Base-by-base conservation (phyloP, 2,888 invertebrate genomes). In the Parasteatoda lunata region DNA sequence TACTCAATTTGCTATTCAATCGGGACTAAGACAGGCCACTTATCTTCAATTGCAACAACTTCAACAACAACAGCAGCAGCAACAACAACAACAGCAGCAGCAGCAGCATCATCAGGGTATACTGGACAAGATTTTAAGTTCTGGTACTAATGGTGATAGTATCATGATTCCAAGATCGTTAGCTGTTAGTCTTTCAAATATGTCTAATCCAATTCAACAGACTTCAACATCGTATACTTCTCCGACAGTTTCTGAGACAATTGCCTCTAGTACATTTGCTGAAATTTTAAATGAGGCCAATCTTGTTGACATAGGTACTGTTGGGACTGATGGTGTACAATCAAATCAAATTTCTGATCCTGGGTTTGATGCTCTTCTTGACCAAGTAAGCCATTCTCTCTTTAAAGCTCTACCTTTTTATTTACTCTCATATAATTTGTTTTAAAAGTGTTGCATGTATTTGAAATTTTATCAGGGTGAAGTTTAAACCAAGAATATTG, bases 1-100 rank as follows among this genome's bases (percentile, higher is more conserved):
- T n/a, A 30, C 89, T n/a, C 64, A 71, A n/a, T 15, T 59, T 30
- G 73, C 49, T 30, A 47, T 73, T 45, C 71, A 72, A 65, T 48
- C 86, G 13, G 66, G 73, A 48, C n/a, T 86, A 30, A 76, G 51
- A 80, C 78, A 66, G 66, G 48, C 52, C 65, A 64, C 9, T 90
- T 71, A 59, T 59, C 59, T 59, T 59, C 59, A 59, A 7, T 30
- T 78, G 8, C 77, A 88, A 54, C 79, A 80, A 64, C 66, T 54
- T 66, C 84, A 87, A 59, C 84, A 77, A n/a, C 83, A 79, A 30
- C 86, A 88, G 13, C 87, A 83, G 66, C 88, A 83, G 64, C 90
- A 89, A 48, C 89, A 89, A 91, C 92, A 87, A 91, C 91, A 89
- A 76, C 88, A 89, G 91, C 91, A 81, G 90, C 91, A 85, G 90